phyloP scores from a whole-genome alignment of 2,888 invertebrate species.

The Apotomis betuletana region DNA sequence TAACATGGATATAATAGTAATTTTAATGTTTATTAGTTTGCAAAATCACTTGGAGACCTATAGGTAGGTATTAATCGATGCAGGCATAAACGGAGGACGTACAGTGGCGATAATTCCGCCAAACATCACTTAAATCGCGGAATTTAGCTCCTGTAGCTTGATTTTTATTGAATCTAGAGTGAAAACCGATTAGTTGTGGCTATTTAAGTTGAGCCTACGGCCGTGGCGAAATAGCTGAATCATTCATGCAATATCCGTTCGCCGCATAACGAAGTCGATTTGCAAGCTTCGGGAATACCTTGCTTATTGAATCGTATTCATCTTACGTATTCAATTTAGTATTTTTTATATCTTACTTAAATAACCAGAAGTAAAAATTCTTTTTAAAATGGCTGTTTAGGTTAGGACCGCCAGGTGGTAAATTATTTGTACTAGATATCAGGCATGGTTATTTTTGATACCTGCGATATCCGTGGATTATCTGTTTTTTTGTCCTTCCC shows the following conservation, averaged over 20 bases:
- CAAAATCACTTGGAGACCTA: too few species aligned
- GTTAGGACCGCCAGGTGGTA: too few species aligned
- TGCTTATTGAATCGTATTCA: background rate
- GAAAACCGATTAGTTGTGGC: slow-evolving; percentile 13
- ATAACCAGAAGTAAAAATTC: background rate
- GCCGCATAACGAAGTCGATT: slow-evolving; percentile 16
- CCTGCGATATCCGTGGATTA: too few species aligned
- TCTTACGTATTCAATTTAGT: background rate
- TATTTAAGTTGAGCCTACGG: slow-evolving; percentile 8
- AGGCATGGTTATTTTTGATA: too few species aligned
- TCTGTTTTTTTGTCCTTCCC: too few species aligned
- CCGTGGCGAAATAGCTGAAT: slow-evolving; percentile 48
- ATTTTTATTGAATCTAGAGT: slow-evolving; percentile 3
- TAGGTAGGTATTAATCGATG: too few species aligned
- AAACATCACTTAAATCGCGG: background rate
- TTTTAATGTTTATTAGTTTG: too few species aligned
- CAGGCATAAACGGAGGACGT: too few species aligned
- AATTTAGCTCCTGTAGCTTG: background rate
- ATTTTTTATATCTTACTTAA: background rate
- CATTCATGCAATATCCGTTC: slow-evolving; percentile 42
- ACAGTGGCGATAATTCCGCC: background rate
- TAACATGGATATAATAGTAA: too few species aligned
- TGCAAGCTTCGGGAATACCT: slow-evolving; percentile 19
- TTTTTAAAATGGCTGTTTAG: too few species aligned
- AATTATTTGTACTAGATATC: too few species aligned